Evolutionary conservation across 1,140 invertebrate genomes (phyloP), one percentile per base, ranked within the genome.

Genomic region (Eciton burchellii): DNA sequence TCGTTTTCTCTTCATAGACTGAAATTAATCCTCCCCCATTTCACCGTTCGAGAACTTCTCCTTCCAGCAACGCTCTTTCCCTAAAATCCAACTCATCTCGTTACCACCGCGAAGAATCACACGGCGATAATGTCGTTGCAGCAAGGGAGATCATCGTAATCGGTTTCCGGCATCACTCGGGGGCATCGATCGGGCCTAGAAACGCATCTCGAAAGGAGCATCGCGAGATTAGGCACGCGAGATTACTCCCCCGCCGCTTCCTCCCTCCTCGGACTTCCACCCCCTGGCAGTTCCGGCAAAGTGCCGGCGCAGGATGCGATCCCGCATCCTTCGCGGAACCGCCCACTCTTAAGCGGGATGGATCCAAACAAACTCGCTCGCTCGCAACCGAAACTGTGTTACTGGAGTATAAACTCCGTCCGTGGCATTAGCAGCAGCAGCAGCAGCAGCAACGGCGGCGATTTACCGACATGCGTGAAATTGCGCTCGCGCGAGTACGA

Each of bases 371-470:
- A 89, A 90, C 88, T 88, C 84, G 87, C 85, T 83, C 68, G 49
- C 77, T 63, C 88, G 86, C 83, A 84, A 47, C 82, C 82, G 85
- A 91, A 91, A 92, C 88, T 92, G 89, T 92, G 90, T 91, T 91
- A 91, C 88, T 91, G 68, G 90, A 91, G 35, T 35, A 91, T 91
- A 91, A 89, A 89, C 89, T 85, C 83, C 35, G 82, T 82, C 52
- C 72, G 81, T 81, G 76, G 76, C 73, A 76, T 57, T 26, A 77
- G 81, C 82, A 82, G n/a, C 49, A 71, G 29, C 12, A 41, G 29
- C 59, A 52, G 76, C 73, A 76, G 62, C 35, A 77, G 81, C 82
- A 82, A n/a, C 49, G 54, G 29, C 12, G 21, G 29, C 59, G 35
- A 87, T 90, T 87, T 74, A 85, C 47, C 81, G 54, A 41, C 62